Evolutionary conservation across 2,113 vertebrate species (phyloP).

Genomic region (Chionis minor): DNA sequence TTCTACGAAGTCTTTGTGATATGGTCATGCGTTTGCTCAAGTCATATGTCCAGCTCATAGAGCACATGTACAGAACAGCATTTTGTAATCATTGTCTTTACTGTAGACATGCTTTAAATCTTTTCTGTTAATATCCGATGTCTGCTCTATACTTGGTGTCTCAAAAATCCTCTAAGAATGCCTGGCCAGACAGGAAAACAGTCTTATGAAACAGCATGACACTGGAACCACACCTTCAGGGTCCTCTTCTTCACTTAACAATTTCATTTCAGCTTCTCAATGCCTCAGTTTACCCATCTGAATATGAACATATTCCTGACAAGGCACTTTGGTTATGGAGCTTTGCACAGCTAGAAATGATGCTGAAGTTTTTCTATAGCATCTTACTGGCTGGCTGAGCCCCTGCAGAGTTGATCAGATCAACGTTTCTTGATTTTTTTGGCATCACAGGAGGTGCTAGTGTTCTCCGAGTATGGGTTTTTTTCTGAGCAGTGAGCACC

Average conservation of each 20-base stretch:
- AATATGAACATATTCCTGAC: background rate
- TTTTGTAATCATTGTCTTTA: background rate
- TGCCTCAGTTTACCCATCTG: background rate
- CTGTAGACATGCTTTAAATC: background rate
- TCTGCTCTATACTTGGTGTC: background rate
- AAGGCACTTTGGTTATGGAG: background rate
- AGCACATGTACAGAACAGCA: background rate
- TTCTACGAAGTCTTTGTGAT: background rate
- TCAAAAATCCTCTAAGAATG: background rate
- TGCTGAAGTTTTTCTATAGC: background rate
- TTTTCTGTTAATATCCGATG: background rate
- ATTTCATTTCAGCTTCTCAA: background rate
- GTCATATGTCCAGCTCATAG: background rate
- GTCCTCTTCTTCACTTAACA: background rate
- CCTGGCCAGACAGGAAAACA: background rate
- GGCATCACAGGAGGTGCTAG: background rate
- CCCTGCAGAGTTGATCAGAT: background rate
- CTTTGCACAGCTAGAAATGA: background rate
- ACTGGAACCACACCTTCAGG: rapidly evolving
- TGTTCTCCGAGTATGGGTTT: background rate
- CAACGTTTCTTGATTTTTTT: background rate
- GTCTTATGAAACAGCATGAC: background rate
- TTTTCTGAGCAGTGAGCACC: background rate
- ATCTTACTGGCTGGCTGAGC: background rate
- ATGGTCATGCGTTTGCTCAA: background rate